Percentiles rank a stretch among this genome's conserved stretches.
Conservation (phyloP, 1,140 invertebrate genomes). For the Bombus confusus region DNA sequence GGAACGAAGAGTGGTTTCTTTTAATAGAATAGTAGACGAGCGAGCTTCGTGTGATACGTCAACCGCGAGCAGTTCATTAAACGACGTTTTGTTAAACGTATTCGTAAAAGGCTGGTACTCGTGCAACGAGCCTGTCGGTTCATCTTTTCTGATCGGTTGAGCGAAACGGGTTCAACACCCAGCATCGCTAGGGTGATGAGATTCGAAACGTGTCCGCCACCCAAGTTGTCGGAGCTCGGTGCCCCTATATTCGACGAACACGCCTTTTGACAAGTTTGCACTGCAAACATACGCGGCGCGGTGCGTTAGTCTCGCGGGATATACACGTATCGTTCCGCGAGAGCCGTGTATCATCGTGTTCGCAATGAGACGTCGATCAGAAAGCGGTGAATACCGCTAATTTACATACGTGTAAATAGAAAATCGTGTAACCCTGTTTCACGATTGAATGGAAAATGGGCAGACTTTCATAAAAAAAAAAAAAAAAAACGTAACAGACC, state of each 20-base stretch:
- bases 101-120: slow-evolving; percentile 10
- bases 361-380: slow-evolving; percentile 42
- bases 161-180: slow-evolving; percentile 47
- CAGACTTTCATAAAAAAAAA: slow-evolving; percentile 11
- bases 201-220: slow-evolving; percentile 53
- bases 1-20: neutral
- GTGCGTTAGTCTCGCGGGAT: slow-evolving; percentile 27
- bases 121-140: slow-evolving; percentile 39
- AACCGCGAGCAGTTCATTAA: slow-evolving; percentile 3
- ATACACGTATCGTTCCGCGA: neutral
- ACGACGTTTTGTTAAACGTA: slow-evolving; percentile 37
- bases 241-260: slow-evolving; percentile 42
- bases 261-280: slow-evolving; percentile 52
- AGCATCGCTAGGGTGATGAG: slow-evolving; percentile 42
- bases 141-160: slow-evolving; percentile 47
- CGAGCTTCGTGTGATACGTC: neutral
- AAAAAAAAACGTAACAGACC: neutral
- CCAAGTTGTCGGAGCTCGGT: slow-evolving; percentile 48
- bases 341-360: slow-evolving; percentile 7
- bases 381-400: slow-evolving; percentile 13
- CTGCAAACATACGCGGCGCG: slow-evolving; percentile 40
- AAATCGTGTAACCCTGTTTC: neutral
- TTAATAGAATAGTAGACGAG: neutral
- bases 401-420: slow-evolving; percentile 27
- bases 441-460: neutral